Base-by-base conservation (phyloP, 2,888 invertebrate species). In the Petrophora chlorosata region DNA sequence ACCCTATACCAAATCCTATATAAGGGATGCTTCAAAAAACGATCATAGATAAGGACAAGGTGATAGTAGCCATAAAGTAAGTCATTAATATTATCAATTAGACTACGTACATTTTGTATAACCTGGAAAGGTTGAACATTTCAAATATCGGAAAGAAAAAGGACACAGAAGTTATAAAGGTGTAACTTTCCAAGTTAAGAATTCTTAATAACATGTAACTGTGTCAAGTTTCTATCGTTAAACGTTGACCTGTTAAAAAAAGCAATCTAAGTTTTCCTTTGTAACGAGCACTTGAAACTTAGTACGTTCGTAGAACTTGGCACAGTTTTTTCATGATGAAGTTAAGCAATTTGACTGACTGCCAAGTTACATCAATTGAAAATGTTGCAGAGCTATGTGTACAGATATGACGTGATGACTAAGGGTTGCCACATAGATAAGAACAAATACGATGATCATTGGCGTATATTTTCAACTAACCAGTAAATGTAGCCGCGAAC, bases 1-100 rank as follows among this genome's bases (percentile, higher is more conserved):
- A 86, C 57, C 69, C 73, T 62, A 58, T 60, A 61, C 61, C 56
- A 54, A 49, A 70, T 56, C 64, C 61, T 77, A 48, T 40, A 7
- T 48, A 76, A 77, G 61, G 71, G 70, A 82, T 70, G 86, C 85
- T 89, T 85, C 72, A 64, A 42, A 75, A 57, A 70, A 79, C 50
- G 49, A 82, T 85, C 83, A 82, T 87, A 88, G 86, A 84, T 81
- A 86, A 88, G 81, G 73, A 79, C 76, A 82, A 80, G 81, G 89
- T 88, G 89, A 89, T 88, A 88, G 78, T 87, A 88, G 85, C 81
- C 84, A 42, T 61, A 58, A 76, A 63, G 60, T 80, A 79, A 80
- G 78, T 73, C 65, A 76, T 73, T n/a, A n/a, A n/a, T n/a, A n/a
- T n/a, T 76, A 78, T 77, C 76, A 77, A 49, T 42, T 50, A 49